These are phyloP conservation scores for Xiphias gladius DNA, from an alignment of 2,113 vertebrate species.

Conservation along the genomic window DNA sequence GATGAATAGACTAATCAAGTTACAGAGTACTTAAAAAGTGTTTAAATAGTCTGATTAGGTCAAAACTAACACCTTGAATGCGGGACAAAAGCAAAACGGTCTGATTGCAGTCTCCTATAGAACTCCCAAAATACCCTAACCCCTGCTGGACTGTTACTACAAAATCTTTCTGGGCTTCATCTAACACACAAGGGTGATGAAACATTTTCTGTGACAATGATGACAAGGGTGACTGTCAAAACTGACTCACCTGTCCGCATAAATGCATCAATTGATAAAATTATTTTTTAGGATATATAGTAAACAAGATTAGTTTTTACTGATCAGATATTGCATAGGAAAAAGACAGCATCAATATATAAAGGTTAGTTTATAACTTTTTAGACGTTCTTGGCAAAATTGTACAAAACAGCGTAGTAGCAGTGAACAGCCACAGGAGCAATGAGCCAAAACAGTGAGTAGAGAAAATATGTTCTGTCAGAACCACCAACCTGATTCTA, in stretches of 20 bases:
- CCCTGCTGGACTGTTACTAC: not conserved
- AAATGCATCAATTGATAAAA: not conserved
- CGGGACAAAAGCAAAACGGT: not conserved
- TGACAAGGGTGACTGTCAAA: not conserved
- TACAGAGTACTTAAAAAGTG: not conserved
- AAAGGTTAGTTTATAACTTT: not conserved
- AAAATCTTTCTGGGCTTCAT: no score
- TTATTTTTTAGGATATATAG: not conserved
- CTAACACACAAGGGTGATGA: not conserved
- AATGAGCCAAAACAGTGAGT: no score
- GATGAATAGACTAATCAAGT: not conserved
- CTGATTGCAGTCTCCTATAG: not conserved
- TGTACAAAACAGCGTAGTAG: no score
- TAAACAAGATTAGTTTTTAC: not conserved
- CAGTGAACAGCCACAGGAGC: no score
- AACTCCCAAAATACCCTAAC: not conserved
- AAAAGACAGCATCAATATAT: not conserved
- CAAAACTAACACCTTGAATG: not conserved
- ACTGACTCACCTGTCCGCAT: not conserved
- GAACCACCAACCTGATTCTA: not conserved
- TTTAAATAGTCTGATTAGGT: not conserved
- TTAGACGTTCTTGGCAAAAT: not conserved
- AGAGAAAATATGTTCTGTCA: not conserved
- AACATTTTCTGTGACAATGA: not conserved
- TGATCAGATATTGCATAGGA: not conserved